Evolutionary conservation across 2,888 invertebrate genomes (phyloP), one percentile per base, ranked within the genome.

Genomic region (Mythimna albipuncta): DNA sequence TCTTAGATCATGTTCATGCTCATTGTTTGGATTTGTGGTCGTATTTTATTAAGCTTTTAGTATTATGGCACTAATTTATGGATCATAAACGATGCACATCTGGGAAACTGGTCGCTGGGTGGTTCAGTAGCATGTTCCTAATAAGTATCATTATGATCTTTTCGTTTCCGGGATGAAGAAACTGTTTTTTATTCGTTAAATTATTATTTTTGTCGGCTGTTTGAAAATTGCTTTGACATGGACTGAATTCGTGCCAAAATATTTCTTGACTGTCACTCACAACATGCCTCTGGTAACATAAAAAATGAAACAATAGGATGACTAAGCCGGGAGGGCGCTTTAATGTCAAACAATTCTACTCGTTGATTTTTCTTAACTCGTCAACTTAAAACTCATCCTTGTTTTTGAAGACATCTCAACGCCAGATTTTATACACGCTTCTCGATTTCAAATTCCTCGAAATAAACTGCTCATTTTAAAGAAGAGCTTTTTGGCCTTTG

Each of bases 21-120:
- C 61, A 87, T 87, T 87, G 87, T 87, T 87, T 87, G 73, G 85
- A 87, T 85, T 85, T 86, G 87, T 86, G 87, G 86, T 85, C 72
- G 64, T 84, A 85, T 85, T 87, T 86, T 85, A 85, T 78, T 77
- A 74, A 81, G 86, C 82, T 82, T 87, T 87, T 85, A 85, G 85
- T 86, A 75, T 82, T 85, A 81, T 87, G 84, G 81, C 69, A 70
- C 77, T 87, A 85, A 86, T 87, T 87, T 87, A 87, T 87, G 81
- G 73, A 44, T 52, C 79, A 81, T 87, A 80, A 87, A 86, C 75
- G 65, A 74, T 77, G 80, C 69, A 72, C 88, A 87, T 87, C 87
- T 86, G 86, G 81, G 77, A 68, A 66, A 55, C 71, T 79, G 66
- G 82, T 80, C 73, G 63, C 54, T 77, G 75, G 68, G 77, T 81